Evolutionary conservation across 2,888 invertebrate species (phyloP).

Genomic region (Hipparchia semele): DNA sequence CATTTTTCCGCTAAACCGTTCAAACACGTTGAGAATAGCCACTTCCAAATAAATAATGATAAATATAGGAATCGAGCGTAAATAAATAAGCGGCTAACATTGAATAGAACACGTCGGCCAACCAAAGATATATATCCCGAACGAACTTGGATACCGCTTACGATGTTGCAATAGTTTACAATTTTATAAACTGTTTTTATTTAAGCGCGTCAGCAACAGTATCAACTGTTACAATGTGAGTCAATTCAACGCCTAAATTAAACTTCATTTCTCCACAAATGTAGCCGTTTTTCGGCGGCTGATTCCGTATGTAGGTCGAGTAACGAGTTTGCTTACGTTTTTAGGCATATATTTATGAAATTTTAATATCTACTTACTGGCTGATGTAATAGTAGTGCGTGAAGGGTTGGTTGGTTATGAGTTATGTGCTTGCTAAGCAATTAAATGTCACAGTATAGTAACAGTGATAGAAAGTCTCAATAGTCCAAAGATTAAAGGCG

Average conservation of each 20-base stretch:
- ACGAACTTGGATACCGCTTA: conserved; percentile 50
- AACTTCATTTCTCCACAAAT: neutral
- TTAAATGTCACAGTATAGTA: too few relatives aligned
- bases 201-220: neutral
- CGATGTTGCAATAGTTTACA: conserved; percentile 32
- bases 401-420: neutral
- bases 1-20: conserved; percentile 25
- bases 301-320: conserved; percentile 40
- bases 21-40: conserved; percentile 37
- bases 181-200: conserved; percentile 35
- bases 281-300: conserved; percentile 24
- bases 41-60: conserved; percentile 58
- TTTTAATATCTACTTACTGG: neutral
- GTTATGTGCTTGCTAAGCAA: too few relatives aligned
- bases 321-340: conserved; percentile 38
- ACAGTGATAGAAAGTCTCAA: too few relatives aligned
- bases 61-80: conserved; percentile 53
- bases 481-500: too few relatives aligned
- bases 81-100: conserved; percentile 49
- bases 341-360: conserved; percentile 24
- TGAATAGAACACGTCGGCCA: conserved; percentile 31
- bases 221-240: conserved; percentile 5
- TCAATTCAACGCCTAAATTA: neutral
- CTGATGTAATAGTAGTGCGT: too few relatives aligned
- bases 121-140: conserved; percentile 48